phyloP scores from a whole-genome alignment of 53 echinoderm and acorn worm genomes.

The Luidia sarsii region DNA sequence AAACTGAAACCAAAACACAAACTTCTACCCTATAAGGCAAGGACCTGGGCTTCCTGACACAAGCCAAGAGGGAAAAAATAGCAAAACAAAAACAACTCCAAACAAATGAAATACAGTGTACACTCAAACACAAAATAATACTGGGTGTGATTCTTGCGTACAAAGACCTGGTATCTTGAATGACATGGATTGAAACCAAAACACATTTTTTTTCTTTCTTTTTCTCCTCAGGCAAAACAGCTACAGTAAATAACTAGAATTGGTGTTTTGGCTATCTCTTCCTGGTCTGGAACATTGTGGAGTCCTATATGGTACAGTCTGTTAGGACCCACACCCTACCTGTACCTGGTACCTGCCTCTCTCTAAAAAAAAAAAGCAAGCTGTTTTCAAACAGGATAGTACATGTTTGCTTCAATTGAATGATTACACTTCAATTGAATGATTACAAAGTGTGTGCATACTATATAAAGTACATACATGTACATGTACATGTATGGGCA shows the following conservation, averaged over 20 bases:
- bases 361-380: too few relatives aligned
- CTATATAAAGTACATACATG: too few relatives aligned
- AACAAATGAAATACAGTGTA: constrained; percentile 26
- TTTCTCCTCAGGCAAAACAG: neutral
- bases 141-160: neutral
- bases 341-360: too few relatives aligned
- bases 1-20: constrained; percentile 38
- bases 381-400: too few relatives aligned
- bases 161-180: constrained; percentile 24
- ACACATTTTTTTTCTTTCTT: constrained; percentile 20
- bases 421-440: too few relatives aligned
- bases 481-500: too few relatives aligned
- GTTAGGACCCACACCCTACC: too few relatives aligned
- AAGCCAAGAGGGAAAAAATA: constrained; percentile 5
- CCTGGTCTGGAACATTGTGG: neutral
- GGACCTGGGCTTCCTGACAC: neutral
- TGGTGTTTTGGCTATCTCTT: constrained; percentile 20
- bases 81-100: constrained; percentile 22
- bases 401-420: too few relatives aligned
- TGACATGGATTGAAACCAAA: constrained; percentile 43
- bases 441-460: too few relatives aligned
- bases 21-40: neutral
- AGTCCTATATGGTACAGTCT: too few relatives aligned
- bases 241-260: neutral
- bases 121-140: constrained; percentile 34